Conservation (phyloP, 2,113 vertebrate species). For the Gila orcuttii region DNA sequence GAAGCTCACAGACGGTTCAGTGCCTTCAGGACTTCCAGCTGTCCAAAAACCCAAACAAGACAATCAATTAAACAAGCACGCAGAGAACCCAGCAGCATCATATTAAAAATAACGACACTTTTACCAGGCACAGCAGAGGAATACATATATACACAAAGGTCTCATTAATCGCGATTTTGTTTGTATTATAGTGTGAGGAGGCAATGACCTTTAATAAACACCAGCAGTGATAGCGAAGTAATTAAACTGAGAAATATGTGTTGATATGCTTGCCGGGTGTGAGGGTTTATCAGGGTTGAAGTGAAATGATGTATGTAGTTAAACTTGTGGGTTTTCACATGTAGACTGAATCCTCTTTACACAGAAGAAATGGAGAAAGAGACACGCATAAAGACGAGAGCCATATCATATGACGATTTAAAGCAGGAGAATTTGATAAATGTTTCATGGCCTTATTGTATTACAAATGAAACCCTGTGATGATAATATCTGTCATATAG, state of each 20-base stretch:
- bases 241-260: not conserved
- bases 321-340: not conserved
- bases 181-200: conserved; percentile 1
- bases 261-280: not conserved
- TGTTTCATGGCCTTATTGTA: conserved; percentile 21
- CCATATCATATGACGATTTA: not conserved
- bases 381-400: not conserved
- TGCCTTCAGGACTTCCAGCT: conserved; percentile 28
- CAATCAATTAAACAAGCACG: conserved; percentile 31
- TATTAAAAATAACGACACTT: not conserved
- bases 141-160: conserved; percentile 15
- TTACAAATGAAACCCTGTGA: conserved; percentile 30
- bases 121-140: conserved; percentile 10
- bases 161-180: conserved; percentile 32
- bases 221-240: conserved; percentile 6
- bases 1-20: not conserved
- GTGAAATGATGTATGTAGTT: not conserved
- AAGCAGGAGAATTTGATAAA: conserved; percentile 9
- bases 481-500: conserved; percentile 27
- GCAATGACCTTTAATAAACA: conserved; percentile 28
- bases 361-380: conserved; percentile 3
- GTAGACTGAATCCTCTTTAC: not conserved
- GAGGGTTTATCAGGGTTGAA: not conserved
- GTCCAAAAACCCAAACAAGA: conserved; percentile 32
- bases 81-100: conserved; percentile 1